Evolutionary conservation across 2,888 invertebrate species (phyloP), one percentile per base, ranked within the genome.

Genomic region (Aphidius colemani): DNA sequence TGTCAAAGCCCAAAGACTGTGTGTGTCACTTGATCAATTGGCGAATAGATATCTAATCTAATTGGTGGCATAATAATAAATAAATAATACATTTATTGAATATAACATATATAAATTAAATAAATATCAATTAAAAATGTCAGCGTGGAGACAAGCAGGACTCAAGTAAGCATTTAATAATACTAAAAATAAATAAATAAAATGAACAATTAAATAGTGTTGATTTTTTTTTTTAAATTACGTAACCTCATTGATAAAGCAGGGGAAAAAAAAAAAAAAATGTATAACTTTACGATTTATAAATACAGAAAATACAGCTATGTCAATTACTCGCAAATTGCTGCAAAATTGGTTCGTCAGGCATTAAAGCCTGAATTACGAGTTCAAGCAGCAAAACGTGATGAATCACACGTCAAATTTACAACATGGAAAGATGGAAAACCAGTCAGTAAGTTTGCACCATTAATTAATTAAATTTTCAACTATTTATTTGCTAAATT

Each of bases 311-410:
- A 18, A 18, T 18, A 18, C 82, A 98, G 96, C 85, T 98, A 98
- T 86, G 93, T 98, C 83, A 94, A 95, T 85, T 98, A 93, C 84
- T 98, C 97, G 65, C 93, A 92, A 82, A 94, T 98, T 78, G 96
- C 96, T 76, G 96, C 97, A 30, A 89, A 87, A 77, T 85, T 93
- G 61, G 84, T 97, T 64, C 88, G 97, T 66, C 87, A 89, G 78
- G 88, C 94, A 10, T 82, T 97, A 72, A 96, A 96, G 82, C 82
- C 89, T 2, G 92, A 94, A 53, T 74, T 90, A 0, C 87, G 87
- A 71, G 85, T 83, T 30, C 95, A 93, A 40, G 94, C 95, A 44
- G 72, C 85, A 30, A 93, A 92, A 79, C 87, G 95, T 67, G 89
- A 91, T 74, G 89, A 87, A 61, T 88, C 90, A 59, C 86, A 89